Evolutionary conservation across 1,140 invertebrate species (phyloP).

Genomic region (Stegodyphus mimosarum): DNA sequence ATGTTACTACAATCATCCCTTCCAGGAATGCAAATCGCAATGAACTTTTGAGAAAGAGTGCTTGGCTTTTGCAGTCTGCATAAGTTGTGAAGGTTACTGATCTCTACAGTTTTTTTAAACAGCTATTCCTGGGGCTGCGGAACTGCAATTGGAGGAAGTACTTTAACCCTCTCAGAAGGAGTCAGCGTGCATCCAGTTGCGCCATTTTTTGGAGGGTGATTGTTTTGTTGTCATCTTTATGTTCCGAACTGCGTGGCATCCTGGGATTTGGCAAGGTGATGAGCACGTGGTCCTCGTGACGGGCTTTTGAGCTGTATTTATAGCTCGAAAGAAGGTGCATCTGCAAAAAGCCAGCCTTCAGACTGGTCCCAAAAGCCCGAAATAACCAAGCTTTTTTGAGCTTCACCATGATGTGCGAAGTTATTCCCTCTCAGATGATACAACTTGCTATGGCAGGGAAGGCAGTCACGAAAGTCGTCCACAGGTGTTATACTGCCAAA

Average conservation of each 20-base stretch:
- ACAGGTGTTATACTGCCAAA: conserved; percentile 86
- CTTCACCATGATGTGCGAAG: conserved; percentile 33
- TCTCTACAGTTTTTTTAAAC: conserved; percentile 19
- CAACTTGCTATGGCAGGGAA: conserved; percentile 83
- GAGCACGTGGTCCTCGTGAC: conserved; percentile 34
- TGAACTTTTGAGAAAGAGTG: too few species aligned
- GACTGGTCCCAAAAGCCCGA: not conserved
- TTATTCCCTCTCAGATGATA: conserved; percentile 70
- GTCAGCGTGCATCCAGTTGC: not conserved
- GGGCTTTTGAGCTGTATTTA: conserved; percentile 36
- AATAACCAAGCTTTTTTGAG: conserved; percentile 17
- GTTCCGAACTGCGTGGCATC: not conserved
- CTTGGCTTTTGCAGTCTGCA: too few species aligned
- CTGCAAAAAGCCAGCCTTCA: conserved; percentile 13
- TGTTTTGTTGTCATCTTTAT: conserved; percentile 42
- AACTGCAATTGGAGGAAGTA: not conserved
- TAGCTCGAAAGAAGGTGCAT: conserved; percentile 1
- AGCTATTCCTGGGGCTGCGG: conserved; percentile 47
- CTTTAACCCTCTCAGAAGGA: conserved; percentile 37
- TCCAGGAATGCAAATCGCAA: too few species aligned
- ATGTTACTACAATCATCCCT: too few species aligned
- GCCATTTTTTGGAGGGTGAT: not conserved
- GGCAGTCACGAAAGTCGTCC: conserved; percentile 87
- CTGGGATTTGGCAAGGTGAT: conserved; percentile 27
- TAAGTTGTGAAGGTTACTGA: conserved; percentile 28